Evolutionary conservation across 2,797 vertebrate species (phyloP), one percentile per base, ranked within the genome.

Genomic region (Sebastes hopkinsi): DNA sequence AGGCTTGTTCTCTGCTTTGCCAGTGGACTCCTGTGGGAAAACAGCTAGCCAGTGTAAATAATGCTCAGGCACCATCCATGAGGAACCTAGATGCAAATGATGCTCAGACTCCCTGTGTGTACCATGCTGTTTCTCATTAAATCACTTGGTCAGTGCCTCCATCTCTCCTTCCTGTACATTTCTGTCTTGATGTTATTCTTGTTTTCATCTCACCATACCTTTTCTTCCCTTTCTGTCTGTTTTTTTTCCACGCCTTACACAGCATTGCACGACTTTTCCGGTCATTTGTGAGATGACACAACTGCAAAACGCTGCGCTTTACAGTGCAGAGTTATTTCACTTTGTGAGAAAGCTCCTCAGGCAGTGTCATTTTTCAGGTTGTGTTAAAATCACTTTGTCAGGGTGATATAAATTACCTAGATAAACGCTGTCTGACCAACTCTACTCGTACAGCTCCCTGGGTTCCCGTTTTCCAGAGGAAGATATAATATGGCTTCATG

Each of bases 371-470:
- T 91, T 93, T 84, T 89, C 82, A 91, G 79, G 50, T 83, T 85
- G 75, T 87, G 79, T 85, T 81, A 87, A 90, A 92, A 92, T 88
- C 87, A 74, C 81, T 80, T 87, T 87, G 86, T 90, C 81, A 77
- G 88, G 79, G 69, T 81, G 80, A 91, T 87, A 83, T 90, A 87
- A 91, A 90, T 91, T 85, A 91, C 80, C 77, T n/a, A 70, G 83
- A 89, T 85, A 86, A 86, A 88, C 8, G 60, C 82, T 77, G 85
- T 86, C 76, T 78, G 91, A 82, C 88, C 88, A 87, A 4, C 58
- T 86, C 61, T 64, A 8, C 67, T 64, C 34, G 69, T 56, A 67
- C 27, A 67, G 80, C 73, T 90, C 75, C 84, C 86, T 67, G 4
- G 78, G 55, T 84, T 86, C 81, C 56, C 16, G 25, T 86, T 82